phyloP scores from a whole-genome alignment of 2,797 vertebrate species.

The Acanthiza pusilla region DNA sequence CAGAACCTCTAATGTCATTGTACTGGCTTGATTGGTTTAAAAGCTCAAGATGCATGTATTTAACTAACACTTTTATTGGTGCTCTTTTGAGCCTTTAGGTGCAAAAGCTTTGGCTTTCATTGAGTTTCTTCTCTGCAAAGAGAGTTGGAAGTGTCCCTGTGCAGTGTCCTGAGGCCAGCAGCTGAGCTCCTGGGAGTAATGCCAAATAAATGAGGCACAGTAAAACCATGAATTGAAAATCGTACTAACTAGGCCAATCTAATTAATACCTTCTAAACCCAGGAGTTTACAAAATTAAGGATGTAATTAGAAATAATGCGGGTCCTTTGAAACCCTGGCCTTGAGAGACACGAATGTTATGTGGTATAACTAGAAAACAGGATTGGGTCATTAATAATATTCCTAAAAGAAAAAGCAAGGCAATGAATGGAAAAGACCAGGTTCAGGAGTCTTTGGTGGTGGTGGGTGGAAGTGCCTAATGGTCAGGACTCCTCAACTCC shows the following conservation, averaged over 20 bases:
- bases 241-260: constrained; percentile 26
- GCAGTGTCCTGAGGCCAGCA: neutral
- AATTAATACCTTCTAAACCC: constrained; percentile 11
- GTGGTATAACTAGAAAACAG: neutral
- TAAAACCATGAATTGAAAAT: neutral
- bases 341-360: neutral
- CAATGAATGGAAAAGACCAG: neutral
- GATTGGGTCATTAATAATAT: neutral
- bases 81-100: neutral
- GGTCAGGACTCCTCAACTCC: neutral
- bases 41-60: neutral
- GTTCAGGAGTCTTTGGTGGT: neutral
- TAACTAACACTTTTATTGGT: neutral
- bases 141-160: neutral
- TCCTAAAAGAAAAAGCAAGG: neutral
- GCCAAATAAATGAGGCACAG: neutral
- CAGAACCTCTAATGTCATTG: neutral
- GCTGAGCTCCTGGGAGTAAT: neutral
- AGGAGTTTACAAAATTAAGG: constrained; percentile 12
- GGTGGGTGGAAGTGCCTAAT: neutral
- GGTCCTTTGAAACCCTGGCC: neutral
- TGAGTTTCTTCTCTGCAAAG: neutral
- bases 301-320: neutral
- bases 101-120: neutral
- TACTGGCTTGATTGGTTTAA: neutral